These are phyloP conservation scores for Lamprologus lemairii DNA, from an alignment of 2,113 vertebrate genomes.

Conservation along the genomic window DNA sequence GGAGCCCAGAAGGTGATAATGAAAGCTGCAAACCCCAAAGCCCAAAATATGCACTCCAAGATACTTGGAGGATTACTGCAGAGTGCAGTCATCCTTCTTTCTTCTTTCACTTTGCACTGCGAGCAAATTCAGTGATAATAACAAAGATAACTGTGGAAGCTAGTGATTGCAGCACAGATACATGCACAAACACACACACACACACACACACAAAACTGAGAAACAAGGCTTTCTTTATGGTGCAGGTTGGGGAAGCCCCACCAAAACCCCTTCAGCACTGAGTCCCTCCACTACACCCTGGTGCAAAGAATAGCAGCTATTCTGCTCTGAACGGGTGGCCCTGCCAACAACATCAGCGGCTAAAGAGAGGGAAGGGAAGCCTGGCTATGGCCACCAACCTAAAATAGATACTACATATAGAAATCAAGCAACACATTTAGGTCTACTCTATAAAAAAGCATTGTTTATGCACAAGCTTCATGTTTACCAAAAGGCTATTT, in stretches of 20 bases:
- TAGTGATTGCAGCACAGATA: background rate
- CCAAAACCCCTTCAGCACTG: slow-evolving; percentile 44
- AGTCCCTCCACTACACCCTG: slow-evolving; percentile 23
- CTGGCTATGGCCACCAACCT: slow-evolving; percentile 38
- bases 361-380: slow-evolving; percentile 60
- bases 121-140: background rate
- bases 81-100: background rate
- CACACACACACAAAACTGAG: background rate
- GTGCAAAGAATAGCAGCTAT: slow-evolving; percentile 49
- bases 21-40: background rate
- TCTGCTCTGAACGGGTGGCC: slow-evolving; percentile 19
- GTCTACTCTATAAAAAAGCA: slow-evolving; percentile 44
- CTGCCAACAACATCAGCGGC: slow-evolving; percentile 63
- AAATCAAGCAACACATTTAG: slow-evolving; percentile 52
- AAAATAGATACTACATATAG: slow-evolving; percentile 55
- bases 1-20: background rate
- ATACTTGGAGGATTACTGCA: background rate
- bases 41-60: background rate
- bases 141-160: background rate
- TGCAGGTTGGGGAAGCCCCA: slow-evolving; percentile 55
- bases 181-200: background rate
- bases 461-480: slow-evolving; percentile 40
- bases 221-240: slow-evolving; percentile 52
- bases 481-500: slow-evolving; percentile 60
- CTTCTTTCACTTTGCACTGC: background rate